Conservation (phyloP, 2,888 invertebrate species). For the Andrena fulva region DNA sequence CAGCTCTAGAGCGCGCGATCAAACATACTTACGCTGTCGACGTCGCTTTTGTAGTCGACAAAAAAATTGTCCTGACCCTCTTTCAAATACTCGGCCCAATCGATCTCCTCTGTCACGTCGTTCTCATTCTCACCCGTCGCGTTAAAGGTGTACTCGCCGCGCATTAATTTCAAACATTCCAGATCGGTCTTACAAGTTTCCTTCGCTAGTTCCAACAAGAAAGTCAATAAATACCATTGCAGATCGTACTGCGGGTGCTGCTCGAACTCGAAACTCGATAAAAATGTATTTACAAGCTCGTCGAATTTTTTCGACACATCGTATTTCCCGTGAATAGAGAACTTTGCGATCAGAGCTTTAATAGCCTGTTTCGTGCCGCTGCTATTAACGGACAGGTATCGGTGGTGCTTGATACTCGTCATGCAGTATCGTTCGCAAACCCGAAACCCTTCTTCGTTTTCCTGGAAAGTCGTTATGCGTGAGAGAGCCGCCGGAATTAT, state of each 20-base stretch:
- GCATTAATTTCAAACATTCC: conserved; percentile 68
- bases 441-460: conserved; percentile 83
- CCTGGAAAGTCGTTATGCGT: conserved; percentile 63
- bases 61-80: conserved; percentile 84
- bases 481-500: neutral
- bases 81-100: conserved; percentile 85
- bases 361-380: conserved; percentile 84
- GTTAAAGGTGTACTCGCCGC: conserved; percentile 71
- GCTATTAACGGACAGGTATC: conserved; percentile 84
- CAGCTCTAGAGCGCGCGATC: neutral
- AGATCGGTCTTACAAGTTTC: conserved; percentile 79
- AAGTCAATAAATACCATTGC: conserved; percentile 85
- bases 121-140: conserved; percentile 69
- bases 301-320: conserved; percentile 84
- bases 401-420: conserved; percentile 85
- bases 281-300: conserved; percentile 80
- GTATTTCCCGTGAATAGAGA: conserved; percentile 85
- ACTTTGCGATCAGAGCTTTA: conserved; percentile 85
- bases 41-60: conserved; percentile 77
- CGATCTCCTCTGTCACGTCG: conserved; percentile 83
- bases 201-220: conserved; percentile 84
- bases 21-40: conserved; percentile 78
- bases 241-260: conserved; percentile 84
- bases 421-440: conserved; percentile 83
- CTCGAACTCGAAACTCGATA: conserved; percentile 81